phyloP scores from a whole-genome alignment of 2,113 vertebrate species.

The Scomber japonicus region DNA sequence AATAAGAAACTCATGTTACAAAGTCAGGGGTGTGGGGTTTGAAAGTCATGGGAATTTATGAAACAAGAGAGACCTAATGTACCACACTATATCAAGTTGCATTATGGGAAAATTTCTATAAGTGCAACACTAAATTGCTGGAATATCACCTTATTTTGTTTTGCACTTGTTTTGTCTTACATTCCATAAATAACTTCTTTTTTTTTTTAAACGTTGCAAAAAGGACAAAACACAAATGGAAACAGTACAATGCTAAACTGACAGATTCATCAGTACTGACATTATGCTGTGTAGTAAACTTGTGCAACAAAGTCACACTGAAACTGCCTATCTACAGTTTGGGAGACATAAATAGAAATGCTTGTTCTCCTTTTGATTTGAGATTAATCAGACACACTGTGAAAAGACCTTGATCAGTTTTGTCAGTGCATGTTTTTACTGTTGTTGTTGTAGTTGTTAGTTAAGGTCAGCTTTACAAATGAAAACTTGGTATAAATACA shows the following conservation, averaged over 20 bases:
- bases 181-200: background rate
- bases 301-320: too few species aligned
- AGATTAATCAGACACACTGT: background rate
- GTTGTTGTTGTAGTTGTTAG: background rate
- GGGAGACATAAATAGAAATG: slow-evolving; percentile 28
- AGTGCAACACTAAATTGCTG: background rate
- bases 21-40: background rate
- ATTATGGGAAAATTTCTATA: slow-evolving; percentile 7
- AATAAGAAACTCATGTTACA: slow-evolving; percentile 20
- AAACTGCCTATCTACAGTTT: background rate
- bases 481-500: too few species aligned
- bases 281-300: background rate
- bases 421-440: slow-evolving; percentile 8
- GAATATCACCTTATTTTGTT: background rate
- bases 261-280: background rate
- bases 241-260: background rate
- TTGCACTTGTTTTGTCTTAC: background rate
- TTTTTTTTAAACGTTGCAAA: background rate
- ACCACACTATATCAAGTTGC: slow-evolving; percentile 16
- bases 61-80: slow-evolving; percentile 37
- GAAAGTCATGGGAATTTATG: slow-evolving; percentile 8
- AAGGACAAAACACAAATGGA: background rate
- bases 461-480: too few species aligned
- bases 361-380: background rate
- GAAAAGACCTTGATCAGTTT: slow-evolving; percentile 10